These are phyloP conservation scores for Stichopus chloronotus DNA, from an alignment of 35 echinoderm and acorn worm species.

Conservation along the genomic window DNA sequence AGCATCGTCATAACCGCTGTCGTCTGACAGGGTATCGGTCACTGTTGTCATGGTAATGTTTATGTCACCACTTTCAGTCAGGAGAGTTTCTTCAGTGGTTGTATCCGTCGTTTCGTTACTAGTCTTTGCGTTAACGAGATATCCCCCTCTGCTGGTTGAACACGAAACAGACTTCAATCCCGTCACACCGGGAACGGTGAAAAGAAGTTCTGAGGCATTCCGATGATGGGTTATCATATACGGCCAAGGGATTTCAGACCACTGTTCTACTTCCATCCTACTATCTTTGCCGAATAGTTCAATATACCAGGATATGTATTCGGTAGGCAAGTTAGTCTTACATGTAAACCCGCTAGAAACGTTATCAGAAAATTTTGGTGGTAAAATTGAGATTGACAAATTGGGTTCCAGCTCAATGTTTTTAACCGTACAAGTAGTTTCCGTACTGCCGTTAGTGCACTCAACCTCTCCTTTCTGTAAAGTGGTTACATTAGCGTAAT, in stretches of 20 bases:
- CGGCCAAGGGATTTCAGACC: background rate
- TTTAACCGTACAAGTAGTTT: background rate
- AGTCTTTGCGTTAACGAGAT: background rate
- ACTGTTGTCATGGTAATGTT: background rate
- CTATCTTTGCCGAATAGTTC: background rate
- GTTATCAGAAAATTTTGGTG: background rate
- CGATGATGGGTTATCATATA: background rate
- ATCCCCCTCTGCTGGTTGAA: background rate
- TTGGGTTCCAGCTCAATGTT: background rate
- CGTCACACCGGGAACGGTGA: background rate
- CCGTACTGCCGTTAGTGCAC: background rate
- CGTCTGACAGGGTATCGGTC: too few relatives aligned
- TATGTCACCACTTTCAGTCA: background rate
- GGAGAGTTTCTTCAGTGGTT: background rate
- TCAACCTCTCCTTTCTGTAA: background rate
- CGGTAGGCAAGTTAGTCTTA: background rate
- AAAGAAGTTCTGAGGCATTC: background rate
- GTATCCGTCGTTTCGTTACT: background rate
- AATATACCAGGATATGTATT: conserved; percentile 1
- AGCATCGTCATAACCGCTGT: too few relatives aligned
- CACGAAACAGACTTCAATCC: conserved; percentile 4
- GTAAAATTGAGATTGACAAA: background rate
- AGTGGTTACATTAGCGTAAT: background rate
- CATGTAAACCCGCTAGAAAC: background rate
- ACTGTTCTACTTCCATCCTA: background rate